A percentile compares a stretch with the other conserved stretches of the same genome.
These are phyloP conservation scores for Crotalus helleri DNA, from an alignment of 2,113 vertebrate species.

Conservation along the genomic window DNA sequence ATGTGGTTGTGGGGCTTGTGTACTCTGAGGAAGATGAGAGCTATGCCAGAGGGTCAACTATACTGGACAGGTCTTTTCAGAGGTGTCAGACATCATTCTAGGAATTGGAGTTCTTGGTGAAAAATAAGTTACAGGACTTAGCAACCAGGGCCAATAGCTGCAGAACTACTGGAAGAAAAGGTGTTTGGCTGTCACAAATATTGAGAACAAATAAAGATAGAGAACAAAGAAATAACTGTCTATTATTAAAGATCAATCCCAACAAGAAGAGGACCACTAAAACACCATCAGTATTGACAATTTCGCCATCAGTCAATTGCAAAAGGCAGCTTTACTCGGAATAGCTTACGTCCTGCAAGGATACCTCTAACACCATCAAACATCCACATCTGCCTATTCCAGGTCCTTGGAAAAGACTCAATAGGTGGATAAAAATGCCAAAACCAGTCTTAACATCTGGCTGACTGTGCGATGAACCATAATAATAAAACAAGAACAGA, in stretches of 20 bases:
- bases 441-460: not conserved
- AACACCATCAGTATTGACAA: no score
- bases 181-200: no score
- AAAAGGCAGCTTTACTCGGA: no score
- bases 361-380: no score
- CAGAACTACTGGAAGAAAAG: not conserved
- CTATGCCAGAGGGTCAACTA: no score
- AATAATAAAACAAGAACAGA: not conserved
- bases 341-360: no score
- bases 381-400: not conserved
- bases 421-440: not conserved
- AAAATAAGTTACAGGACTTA: not conserved
- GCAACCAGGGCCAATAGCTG: not conserved
- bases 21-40: not conserved
- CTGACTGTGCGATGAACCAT: not conserved
- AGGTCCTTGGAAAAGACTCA: not conserved
- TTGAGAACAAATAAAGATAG: no score
- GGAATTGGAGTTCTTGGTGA: not conserved
- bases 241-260: no score
- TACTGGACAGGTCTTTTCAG: not conserved
- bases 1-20: no score
- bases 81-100: not conserved
- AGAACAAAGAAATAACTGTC: no score
- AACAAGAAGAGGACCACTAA: no score
- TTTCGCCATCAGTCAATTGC: no score